phyloP scores from a whole-genome alignment of 2,113 vertebrate species.

The Okapia johnstoni region DNA sequence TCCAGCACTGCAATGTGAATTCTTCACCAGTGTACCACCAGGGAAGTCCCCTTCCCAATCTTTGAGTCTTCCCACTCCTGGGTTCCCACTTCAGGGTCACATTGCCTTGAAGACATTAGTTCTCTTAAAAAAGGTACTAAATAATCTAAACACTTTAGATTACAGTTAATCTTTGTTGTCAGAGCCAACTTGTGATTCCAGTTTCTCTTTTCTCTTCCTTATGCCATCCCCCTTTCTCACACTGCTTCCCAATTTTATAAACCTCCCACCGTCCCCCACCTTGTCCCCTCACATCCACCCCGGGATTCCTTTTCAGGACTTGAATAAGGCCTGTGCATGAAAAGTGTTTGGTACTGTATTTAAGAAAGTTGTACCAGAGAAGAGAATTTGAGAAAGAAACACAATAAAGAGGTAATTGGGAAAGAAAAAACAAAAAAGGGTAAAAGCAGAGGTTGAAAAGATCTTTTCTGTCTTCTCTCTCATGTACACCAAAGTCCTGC shows the following conservation, averaged over 20 bases:
- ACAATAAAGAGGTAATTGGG: constrained; percentile 5
- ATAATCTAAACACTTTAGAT: not conserved
- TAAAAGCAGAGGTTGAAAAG: not conserved
- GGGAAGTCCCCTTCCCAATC: not conserved
- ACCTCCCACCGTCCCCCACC: no score
- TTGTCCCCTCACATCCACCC: not conserved
- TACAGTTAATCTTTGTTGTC: not conserved
- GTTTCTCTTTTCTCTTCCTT: not conserved
- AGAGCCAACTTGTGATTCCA: not conserved
- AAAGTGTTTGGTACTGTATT: not conserved
- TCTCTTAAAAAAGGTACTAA: not conserved
- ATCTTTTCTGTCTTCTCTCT: not conserved
- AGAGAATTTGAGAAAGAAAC: constrained; percentile 33
- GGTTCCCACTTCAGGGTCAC: not conserved
- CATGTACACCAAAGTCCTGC: not conserved
- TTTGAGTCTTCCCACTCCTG: not conserved
- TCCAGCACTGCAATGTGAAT: not conserved
- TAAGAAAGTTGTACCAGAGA: constrained; percentile 15
- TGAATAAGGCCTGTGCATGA: not conserved
- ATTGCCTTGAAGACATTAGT: not conserved
- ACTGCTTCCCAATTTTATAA: not conserved
- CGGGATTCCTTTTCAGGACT: not conserved
- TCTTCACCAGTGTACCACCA: not conserved
- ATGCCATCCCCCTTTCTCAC: not conserved
- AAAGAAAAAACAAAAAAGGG: not conserved